Base-by-base conservation (phyloP, 2,113 vertebrate species). In the Lipophrys pholis region DNA sequence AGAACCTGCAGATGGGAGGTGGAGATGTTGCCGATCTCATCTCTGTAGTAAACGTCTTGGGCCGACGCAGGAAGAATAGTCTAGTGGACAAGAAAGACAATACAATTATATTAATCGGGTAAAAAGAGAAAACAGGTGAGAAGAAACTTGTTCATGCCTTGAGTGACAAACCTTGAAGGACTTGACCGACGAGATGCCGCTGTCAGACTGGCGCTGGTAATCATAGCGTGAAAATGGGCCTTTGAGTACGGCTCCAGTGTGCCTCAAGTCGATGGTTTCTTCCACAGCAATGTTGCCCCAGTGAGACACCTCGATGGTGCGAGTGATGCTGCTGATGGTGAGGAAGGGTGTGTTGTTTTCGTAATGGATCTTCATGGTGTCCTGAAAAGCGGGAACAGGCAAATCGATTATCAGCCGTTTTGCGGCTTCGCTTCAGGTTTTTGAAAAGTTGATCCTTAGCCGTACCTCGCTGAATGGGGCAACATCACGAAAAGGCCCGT, bases 281-380 rank as follows among this genome's bases (percentile, higher is more conserved):
- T 99, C 97, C 68, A 99, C 98, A 0, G 98, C 98, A 35, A 99
- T 98, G 88, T 99, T 99, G 0, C 98, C 98, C 98, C 98, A 99
- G 87, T 99, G 98, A 43, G 98, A 99, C 36, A 99, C 97, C 87
- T 99, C 98, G 0, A 99, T 98, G 75, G 94, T 93, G 6, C 98
- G 94, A 1, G 94, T 96, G 93, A 99, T 97, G 70, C 95, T 96
- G 76, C 95, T 96, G 89, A 99, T 96, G 58, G 97, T 98, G 74
- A 99, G 93, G 92, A 99, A 99, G 0, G 98, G 98, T 2, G 92
- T 90, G 89, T 99, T 99, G 91, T 99, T 99, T 90, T 99, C 97
- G n/a, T 96, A 99, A 85, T 99, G 98, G 16, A 99, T 94, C 90
- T 94, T 98, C 90, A 99, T 91, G 7, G 91, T 57, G 69, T 99